phyloP scores from a whole-genome alignment of 2,888 invertebrate genomes.

The Protonemura montana region DNA sequence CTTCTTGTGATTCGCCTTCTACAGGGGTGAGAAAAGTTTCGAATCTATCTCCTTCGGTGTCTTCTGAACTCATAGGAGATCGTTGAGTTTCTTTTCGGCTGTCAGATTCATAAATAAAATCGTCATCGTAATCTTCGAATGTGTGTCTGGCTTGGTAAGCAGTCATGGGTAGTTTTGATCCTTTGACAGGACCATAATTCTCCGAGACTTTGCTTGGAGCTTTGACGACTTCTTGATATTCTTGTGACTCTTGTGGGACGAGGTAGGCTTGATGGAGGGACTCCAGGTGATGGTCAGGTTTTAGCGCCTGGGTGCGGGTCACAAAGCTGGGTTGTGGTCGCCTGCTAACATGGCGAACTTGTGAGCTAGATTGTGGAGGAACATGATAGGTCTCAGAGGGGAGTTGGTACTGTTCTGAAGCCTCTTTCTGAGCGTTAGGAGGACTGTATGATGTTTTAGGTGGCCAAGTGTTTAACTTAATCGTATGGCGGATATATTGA shows the following conservation, averaged over 20 bases:
- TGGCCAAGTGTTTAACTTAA: neutral
- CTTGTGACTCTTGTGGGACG: neutral
- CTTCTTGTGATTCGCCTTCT: neutral
- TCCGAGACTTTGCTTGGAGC: neutral
- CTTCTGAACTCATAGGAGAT: neutral
- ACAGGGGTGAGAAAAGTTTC: neutral
- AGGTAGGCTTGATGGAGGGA: neutral
- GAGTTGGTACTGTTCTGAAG: conserved; percentile 22
- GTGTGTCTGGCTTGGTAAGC: neutral
- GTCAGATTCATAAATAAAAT: neutral
- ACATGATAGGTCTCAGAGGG: neutral
- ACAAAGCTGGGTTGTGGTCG: neutral
- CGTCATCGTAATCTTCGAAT: conserved; percentile 17
- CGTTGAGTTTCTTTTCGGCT: neutral
- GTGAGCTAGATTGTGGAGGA: neutral
- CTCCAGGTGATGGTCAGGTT: neutral
- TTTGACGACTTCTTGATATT: neutral
- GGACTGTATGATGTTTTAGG: neutral
- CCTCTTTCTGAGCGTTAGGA: neutral
- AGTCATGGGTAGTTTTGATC: neutral
- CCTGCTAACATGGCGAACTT: no score
- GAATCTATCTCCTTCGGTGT: neutral
- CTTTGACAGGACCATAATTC: neutral
- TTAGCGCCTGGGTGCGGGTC: neutral
- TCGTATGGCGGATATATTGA: conserved; percentile 13